phyloP scores from a whole-genome alignment of 2,888 invertebrate genomes.

The Corbicula japonica region DNA sequence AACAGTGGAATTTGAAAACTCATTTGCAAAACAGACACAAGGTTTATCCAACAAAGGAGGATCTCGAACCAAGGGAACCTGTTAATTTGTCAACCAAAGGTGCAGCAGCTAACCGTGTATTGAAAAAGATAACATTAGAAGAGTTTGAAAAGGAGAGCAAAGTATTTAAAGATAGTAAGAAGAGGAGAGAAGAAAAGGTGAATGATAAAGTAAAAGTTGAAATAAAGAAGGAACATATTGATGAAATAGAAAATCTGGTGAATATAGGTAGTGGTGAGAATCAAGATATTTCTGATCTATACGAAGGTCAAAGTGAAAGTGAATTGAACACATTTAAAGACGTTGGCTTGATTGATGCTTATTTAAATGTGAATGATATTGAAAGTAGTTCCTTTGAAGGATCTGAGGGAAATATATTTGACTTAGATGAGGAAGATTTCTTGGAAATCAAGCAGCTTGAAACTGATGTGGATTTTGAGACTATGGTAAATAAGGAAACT shows the following conservation, averaged over 20 bases:
- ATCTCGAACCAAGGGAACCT: constrained; percentile 49
- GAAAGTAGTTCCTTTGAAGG: constrained; percentile 51
- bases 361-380: constrained; percentile 43
- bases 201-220: constrained; percentile 20
- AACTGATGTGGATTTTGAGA: constrained; percentile 55
- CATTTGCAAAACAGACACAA: constrained; percentile 62
- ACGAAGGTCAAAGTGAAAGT: constrained; percentile 4
- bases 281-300: background rate
- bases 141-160: no score
- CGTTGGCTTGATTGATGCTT: constrained; percentile 33
- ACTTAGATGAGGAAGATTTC: constrained; percentile 59
- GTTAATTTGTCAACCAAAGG: constrained; percentile 50
- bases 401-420: constrained; percentile 55
- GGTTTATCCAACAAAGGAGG: constrained; percentile 52
- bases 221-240: no score
- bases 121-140: no score
- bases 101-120: constrained; percentile 16
- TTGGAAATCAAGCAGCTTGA: constrained; percentile 55
- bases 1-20: constrained; percentile 64
- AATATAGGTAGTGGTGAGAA: no score
- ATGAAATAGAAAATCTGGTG: no score
- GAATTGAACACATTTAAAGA: no score
- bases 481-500: constrained; percentile 55
- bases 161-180: no score
- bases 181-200: no score